These are phyloP conservation scores for Drosophila prosaltans DNA, from an alignment of 1,140 invertebrate species.

Conservation along the genomic window DNA sequence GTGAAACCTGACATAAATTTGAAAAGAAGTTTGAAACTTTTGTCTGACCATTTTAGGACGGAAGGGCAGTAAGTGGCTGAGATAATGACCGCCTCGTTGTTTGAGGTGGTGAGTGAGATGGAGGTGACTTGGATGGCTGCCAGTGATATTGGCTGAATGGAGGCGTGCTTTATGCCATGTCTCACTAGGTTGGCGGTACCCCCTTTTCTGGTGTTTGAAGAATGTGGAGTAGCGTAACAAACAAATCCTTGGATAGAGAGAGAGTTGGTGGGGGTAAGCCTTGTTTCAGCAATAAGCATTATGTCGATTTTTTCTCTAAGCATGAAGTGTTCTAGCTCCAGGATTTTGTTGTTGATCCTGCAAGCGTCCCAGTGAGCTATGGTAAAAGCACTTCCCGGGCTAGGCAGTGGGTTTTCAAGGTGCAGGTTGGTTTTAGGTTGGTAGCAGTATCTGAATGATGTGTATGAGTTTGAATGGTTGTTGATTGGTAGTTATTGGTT, in stretches of 20 bases:
- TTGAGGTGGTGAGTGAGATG: no score
- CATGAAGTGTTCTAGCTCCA: background rate
- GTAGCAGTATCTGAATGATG: no score
- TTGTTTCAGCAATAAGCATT: background rate
- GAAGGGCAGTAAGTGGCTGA: constrained; percentile 11
- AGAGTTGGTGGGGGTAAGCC: background rate
- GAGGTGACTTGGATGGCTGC: no score
- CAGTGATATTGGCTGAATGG: background rate
- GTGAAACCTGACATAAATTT: background rate
- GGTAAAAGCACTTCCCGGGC: no score
- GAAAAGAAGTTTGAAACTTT: background rate
- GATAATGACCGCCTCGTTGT: background rate
- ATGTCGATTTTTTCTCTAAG: background rate
- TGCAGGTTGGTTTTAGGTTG: no score
- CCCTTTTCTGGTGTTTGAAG: background rate
- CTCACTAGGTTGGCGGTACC: background rate
- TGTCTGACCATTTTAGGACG: background rate
- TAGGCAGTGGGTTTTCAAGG: no score
- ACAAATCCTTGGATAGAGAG: background rate
- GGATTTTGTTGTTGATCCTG: background rate
- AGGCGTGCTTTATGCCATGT: background rate
- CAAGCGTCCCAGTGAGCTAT: background rate
- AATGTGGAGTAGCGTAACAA: background rate
- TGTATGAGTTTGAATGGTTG: no score
- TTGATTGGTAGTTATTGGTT: no score